A percentile compares a stretch with the other conserved stretches of the same genome.
Conservation (phyloP, 1,140 invertebrate species). For the Lepidurus arcticus region DNA sequence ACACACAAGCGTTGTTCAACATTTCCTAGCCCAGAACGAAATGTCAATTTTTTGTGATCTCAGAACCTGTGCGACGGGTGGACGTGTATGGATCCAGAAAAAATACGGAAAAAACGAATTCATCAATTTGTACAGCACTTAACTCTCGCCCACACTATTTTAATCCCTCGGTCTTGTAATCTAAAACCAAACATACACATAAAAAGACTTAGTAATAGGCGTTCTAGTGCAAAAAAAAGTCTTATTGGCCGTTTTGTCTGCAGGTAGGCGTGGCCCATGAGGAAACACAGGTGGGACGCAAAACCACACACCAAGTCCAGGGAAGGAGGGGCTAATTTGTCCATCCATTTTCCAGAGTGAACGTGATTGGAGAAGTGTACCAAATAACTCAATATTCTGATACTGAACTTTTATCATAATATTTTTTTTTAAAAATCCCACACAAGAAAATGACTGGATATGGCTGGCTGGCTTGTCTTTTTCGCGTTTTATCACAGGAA, state of each 20-base stretch:
- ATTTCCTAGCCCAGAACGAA: background rate
- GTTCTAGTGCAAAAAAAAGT: background rate
- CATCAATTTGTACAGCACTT: background rate
- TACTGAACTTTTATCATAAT: background rate
- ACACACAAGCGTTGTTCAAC: background rate
- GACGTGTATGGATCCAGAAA: background rate
- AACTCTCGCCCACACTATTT: background rate
- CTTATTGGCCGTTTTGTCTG: slow-evolving; percentile 1
- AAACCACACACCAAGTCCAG: background rate
- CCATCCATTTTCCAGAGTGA: background rate
- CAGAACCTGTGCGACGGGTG: background rate
- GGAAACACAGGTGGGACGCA: background rate
- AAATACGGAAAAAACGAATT: background rate
- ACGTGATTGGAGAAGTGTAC: background rate
- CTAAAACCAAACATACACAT: background rate
- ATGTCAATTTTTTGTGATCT: background rate
- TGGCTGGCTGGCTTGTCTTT: slow-evolving; percentile 1
- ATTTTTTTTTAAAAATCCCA: background rate
- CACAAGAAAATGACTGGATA: slow-evolving; percentile 5
- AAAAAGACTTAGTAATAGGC: background rate
- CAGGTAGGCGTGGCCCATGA: background rate
- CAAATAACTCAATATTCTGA: background rate
- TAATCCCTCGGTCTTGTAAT: background rate
- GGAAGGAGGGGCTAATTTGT: background rate
- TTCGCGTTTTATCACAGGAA: slow-evolving; percentile 9